Evolutionary conservation across 1,140 invertebrate species (phyloP), one percentile per base, ranked within the genome.

Genomic region (Drosophila watanabei): DNA sequence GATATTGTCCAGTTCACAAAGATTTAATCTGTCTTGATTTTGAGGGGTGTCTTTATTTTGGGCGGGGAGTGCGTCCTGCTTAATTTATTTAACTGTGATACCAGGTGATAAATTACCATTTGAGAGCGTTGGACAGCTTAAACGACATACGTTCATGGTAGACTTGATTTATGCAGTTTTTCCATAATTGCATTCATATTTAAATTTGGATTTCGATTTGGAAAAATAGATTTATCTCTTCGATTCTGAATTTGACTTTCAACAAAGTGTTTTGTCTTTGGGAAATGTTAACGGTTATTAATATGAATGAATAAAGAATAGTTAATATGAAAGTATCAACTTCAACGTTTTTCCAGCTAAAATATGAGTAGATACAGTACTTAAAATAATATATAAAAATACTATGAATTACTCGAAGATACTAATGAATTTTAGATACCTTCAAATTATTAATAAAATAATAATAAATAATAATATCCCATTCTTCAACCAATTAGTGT

Each of bases 101-200:
- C n/a, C 71, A 61, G 20, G 57, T 73, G 69, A 73, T 52, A 73
- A 61, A 73, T 73, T 41, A 24, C 69, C 30, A 43, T 43, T 43
- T 16, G 39, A 52, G 24, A 45, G 30, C 68, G 43, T 11, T 28
- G 39, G 45, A n/a, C 68, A 60, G 52, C 68, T 48, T 46, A 73
- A 73, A 73, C 37, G 46, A 73, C 46, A 75, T 32, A 43, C 49
- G 51, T 56, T 71, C 66, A 46, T 71, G 64, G 64, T 8, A 14
- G 49, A 51, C 37, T 35, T 71, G 68, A 75, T 75, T 75, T 72
- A 75, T 75, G 33, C 37, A 35, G 24, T 52, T 75, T 32, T 73
- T 72, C 49, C 7, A 43, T 73, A 52, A 73, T 35, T 43, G 46
- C 37, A 72, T 43, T 71, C 66, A 71, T 59, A 71, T 73, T 73